These are phyloP conservation scores for Idaea aversata DNA, from an alignment of 2,888 invertebrate genomes.

Conservation along the genomic window DNA sequence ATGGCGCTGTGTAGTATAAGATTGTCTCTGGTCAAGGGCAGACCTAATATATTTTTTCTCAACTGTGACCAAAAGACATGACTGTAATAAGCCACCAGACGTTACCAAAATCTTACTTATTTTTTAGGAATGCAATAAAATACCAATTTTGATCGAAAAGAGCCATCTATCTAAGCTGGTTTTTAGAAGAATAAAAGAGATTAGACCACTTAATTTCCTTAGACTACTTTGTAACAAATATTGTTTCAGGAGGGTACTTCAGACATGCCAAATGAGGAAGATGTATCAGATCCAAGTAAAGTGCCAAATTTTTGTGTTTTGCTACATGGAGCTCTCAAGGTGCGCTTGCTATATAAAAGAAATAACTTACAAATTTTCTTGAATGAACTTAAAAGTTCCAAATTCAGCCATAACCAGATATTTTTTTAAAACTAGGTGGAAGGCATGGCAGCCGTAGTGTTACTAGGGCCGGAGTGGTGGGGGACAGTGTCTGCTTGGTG, in stretches of 20 bases:
- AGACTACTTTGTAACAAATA: slow-evolving; percentile 1
- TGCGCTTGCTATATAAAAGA: slow-evolving; percentile 35
- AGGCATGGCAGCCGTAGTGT: slow-evolving; percentile 93
- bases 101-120: too few species aligned
- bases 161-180: too few species aligned
- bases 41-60: too few species aligned
- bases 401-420: background rate
- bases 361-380: slow-evolving; percentile 7
- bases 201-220: background rate
- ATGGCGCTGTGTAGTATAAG: too few species aligned
- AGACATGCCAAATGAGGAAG: slow-evolving; percentile 66
- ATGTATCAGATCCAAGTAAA: slow-evolving; percentile 86
- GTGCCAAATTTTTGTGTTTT: slow-evolving; percentile 95
- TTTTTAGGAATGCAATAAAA: too few species aligned
- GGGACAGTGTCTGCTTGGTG: slow-evolving; percentile 97
- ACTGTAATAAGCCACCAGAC: too few species aligned
- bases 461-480: slow-evolving; percentile 93
- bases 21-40: too few species aligned
- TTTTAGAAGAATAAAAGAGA: slow-evolving; percentile 4
- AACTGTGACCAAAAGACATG: too few species aligned
- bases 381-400: too few species aligned
- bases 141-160: too few species aligned
- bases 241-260: slow-evolving; percentile 58
- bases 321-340: slow-evolving; percentile 94
- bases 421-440: slow-evolving; percentile 80